Base-by-base conservation (phyloP, 35 echinoderm and acorn worm genomes). In the Lytechinus pictus region DNA sequence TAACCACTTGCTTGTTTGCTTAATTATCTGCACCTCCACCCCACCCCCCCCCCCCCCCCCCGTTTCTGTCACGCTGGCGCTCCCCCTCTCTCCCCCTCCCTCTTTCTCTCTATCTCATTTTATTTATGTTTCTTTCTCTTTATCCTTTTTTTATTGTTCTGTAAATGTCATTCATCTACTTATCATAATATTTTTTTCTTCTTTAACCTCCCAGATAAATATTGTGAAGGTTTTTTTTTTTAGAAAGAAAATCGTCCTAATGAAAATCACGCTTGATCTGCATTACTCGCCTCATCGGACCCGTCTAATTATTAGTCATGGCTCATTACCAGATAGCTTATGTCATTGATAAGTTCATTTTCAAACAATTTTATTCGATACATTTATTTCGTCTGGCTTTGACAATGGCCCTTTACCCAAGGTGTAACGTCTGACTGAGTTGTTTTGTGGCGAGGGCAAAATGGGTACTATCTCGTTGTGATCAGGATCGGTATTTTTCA, bases 171-270 rank as follows among this genome's bases (percentile, higher is more conserved):
- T 44, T 44, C 33, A 44, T 44, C 33, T 44, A 44, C 33, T 44
- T 44, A 44, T 44, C 33, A 44, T 44, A 44, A 44, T 44, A 44
- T 44, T 44, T 44, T 44, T 24, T 79, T 0, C 19, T 79, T 79
- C 66, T 79, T 58, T 79, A 79, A 79, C 66, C 66, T 24, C 19
- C 66, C 66, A 79, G 66, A 79, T 79, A 79, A 79, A 79, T 79
- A 79, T 79, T 79, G 66, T 79, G 66, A 79, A 79, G n/a, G n/a
- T 3, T 79, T n/a, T 79, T 79, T 44, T 44, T 44, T 44, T 44
- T 44, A n/a, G 33, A 44, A 44, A 44, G 33, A 44, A 24, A 79
- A 79, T 79, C 19, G 66, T 24, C 6, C 21, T 24, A 79, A 24
- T 24, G 5, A 24, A 79, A 24, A 16, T 79, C 66, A 79, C n/a